Conservation (phyloP, 2,113 vertebrate species). For the Tenebrosternarchus preto region DNA sequence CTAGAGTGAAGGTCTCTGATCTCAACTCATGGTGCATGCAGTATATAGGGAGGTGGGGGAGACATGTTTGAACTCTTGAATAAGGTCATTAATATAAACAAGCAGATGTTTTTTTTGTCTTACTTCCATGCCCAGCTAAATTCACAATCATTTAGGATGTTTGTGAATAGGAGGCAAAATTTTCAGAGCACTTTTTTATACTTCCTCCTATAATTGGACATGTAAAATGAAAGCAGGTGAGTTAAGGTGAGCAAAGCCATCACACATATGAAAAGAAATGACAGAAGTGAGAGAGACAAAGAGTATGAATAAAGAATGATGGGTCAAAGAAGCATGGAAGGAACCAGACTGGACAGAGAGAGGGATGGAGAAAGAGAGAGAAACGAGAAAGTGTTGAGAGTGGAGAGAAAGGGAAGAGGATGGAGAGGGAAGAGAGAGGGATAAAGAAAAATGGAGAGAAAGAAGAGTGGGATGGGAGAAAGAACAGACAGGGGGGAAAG, state of each 20-base stretch:
- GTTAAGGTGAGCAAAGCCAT: too few species aligned
- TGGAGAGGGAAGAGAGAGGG: too few species aligned
- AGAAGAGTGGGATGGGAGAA: too few species aligned
- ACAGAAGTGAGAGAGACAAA: neutral
- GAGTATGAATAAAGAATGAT: neutral
- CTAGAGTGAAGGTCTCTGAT: neutral
- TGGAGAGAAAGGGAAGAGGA: neutral
- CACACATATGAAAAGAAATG: neutral
- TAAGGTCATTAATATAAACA: constrained; percentile 79
- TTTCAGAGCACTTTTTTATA: neutral
- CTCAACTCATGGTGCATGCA: constrained; percentile 59
- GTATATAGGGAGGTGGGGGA: constrained; percentile 36
- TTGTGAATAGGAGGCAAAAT: constrained; percentile 63
- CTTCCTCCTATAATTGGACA: neutral
- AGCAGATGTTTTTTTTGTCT: constrained; percentile 66
- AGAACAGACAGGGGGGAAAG: neutral
- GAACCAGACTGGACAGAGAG: too few species aligned
- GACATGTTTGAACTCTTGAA: constrained; percentile 75
- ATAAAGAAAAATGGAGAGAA: too few species aligned
- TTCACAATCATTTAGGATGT: constrained; percentile 69
- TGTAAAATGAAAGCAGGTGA: neutral
- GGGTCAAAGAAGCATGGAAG: too few species aligned
- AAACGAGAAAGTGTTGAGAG: too few species aligned
- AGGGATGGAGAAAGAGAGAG: neutral
- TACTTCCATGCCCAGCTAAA: constrained; percentile 57